These are phyloP conservation scores for Cyanocitta stelleri DNA, from an alignment of 2,113 vertebrate species.

Conservation along the genomic window DNA sequence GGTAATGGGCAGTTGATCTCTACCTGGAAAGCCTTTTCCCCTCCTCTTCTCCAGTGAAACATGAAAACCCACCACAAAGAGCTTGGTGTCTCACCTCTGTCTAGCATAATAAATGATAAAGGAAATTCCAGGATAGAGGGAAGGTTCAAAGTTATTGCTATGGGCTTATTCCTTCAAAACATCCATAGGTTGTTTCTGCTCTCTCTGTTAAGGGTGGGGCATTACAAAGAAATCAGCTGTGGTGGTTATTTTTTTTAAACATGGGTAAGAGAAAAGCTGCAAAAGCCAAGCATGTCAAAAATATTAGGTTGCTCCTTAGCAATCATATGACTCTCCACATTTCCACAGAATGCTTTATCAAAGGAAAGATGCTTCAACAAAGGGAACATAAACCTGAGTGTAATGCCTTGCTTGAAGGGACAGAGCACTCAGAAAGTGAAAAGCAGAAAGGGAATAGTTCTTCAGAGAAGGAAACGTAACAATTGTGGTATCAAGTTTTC, in stretches of 20 bases:
- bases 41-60: neutral
- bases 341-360: neutral
- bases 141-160: neutral
- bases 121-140: neutral
- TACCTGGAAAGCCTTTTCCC: neutral
- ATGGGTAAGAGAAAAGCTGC: neutral
- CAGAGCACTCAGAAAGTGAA: neutral
- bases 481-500: neutral
- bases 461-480: neutral
- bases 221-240: neutral
- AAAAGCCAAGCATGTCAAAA: neutral
- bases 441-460: neutral
- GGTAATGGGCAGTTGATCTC: neutral
- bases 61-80: neutral
- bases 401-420: neutral
- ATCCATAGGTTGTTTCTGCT: neutral
- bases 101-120: neutral
- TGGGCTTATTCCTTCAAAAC: neutral
- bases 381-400: neutral
- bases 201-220: rapidly evolving
- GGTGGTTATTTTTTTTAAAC: neutral
- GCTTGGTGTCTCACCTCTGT: neutral
- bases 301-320: rapidly evolving
- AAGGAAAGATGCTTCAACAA: neutral
- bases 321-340: neutral